These are phyloP conservation scores for Yponomeuta sedellus DNA, from an alignment of 2,888 invertebrate genomes.

Conservation along the genomic window DNA sequence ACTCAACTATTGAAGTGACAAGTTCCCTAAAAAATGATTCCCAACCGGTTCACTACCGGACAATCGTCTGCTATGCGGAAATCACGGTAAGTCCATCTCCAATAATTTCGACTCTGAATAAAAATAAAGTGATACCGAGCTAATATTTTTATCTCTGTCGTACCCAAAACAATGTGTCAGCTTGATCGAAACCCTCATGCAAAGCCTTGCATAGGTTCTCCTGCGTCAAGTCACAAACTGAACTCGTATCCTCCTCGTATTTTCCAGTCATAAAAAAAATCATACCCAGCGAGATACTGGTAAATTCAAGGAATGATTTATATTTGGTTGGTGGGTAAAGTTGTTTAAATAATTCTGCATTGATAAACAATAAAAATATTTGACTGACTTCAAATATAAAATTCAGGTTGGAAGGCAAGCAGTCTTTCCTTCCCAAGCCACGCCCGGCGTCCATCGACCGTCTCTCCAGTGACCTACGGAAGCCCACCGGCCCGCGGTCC, in stretches of 20 bases:
- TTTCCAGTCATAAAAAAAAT: too few species aligned
- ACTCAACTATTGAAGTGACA: slow-evolving; percentile 9
- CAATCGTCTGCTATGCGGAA: slow-evolving; percentile 46
- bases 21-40: slow-evolving; percentile 34
- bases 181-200: background rate
- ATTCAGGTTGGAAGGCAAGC: slow-evolving; percentile 48
- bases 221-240: too few species aligned
- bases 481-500: slow-evolving; percentile 52
- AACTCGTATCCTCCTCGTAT: too few species aligned
- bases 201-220: too few species aligned
- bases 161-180: background rate
- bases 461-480: slow-evolving; percentile 46
- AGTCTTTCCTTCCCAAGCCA: slow-evolving; percentile 56
- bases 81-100: slow-evolving; percentile 41
- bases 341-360: too few species aligned
- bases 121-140: too few species aligned
- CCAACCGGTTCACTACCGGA: slow-evolving; percentile 37
- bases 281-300: too few species aligned
- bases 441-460: slow-evolving; percentile 57
- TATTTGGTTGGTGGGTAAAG: too few species aligned
- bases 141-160: too few species aligned
- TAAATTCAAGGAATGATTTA: too few species aligned
- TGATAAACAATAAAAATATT: too few species aligned
- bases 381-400: background rate
- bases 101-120: background rate